A percentile compares a stretch with the other conserved stretches of the same genome.
Conservation (phyloP, 2,888 invertebrate genomes). For the Eupithecia centaureata region DNA sequence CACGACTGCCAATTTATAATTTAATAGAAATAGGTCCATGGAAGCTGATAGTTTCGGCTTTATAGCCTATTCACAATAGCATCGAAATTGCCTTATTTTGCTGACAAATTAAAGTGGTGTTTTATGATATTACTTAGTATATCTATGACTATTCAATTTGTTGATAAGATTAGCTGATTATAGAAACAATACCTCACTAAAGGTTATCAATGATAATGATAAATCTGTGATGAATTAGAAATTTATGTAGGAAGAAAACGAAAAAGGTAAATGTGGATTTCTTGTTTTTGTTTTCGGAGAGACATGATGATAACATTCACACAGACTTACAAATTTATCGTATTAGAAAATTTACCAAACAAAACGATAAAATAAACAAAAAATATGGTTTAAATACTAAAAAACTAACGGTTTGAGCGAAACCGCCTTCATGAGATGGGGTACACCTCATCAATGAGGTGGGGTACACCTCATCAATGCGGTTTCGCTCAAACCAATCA, state of each 20-base stretch:
- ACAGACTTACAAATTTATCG: too few species aligned
- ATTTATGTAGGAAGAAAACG: too few species aligned
- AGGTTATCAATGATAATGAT: background rate
- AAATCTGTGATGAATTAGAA: background rate
- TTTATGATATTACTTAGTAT: slow-evolving; percentile 14
- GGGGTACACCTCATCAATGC: slow-evolving; percentile 1
- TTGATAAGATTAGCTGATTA: background rate
- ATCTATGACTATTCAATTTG: background rate
- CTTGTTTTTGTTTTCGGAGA: too few species aligned
- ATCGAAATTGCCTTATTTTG: slow-evolving; percentile 27
- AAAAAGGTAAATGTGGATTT: too few species aligned
- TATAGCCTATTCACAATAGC: slow-evolving; percentile 43
- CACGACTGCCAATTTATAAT: slow-evolving; percentile 46
- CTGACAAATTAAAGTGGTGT: slow-evolving; percentile 21
- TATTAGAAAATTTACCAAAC: background rate
- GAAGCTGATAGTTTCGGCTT: slow-evolving; percentile 43
- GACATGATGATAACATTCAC: too few species aligned
- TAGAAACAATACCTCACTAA: background rate
- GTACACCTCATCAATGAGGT: too few species aligned
- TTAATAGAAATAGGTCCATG: slow-evolving; percentile 45
- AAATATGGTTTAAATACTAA: background rate
- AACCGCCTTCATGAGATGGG: too few species aligned
- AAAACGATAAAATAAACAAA: background rate
- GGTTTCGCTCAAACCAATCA: background rate
- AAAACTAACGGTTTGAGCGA: too few species aligned